Evolutionary conservation across 2,797 vertebrate species (phyloP), one percentile per base, ranked within the genome.

Genomic region (Cryptoblepharus egeriae): DNA sequence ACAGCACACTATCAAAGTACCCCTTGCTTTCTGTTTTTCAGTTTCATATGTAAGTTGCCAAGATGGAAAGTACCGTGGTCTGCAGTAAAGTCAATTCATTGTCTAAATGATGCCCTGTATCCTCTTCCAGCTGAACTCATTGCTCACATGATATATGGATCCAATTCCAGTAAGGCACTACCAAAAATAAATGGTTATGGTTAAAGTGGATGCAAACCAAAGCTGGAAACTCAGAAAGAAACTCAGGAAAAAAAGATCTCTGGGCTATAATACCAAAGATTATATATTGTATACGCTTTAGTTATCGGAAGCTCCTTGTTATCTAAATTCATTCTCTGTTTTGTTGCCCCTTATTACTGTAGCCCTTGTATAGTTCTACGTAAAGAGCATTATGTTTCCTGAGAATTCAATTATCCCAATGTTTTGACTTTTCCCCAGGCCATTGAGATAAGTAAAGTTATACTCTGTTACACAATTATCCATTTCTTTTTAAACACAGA

Each of bases 391-490:
- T 67, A 70, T 74, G 60, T 84, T 84, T 78, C 78, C 76, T 75
- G 82, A 32, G 52, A 68, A 79, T 84, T 79, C 74, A 84, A 84
- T 79, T 84, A 84, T 84, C 61, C 52, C 60, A 60, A 49, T 79
- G 70, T 73, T 79, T 77, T 84, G 76, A 84, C 68, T 84, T 79
- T 73, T 16, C 71, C 37, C 13, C 52, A 79, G 71, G 82, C 58
- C 76, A 74, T 84, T 84, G 74, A 84, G 82, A 84, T 79, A 74
- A 79, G 70, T 79, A 61, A 84, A 84, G 82, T 79, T 84, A 68
- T 74, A 79, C 63, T 58, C 82, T 73, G 70, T 84, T 79, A 74
- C 76, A 84, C 76, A 79, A 84, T 84, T 84, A 84, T 74, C 76
- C 79, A 79, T 84, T 84, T 74, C 76, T 58, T 67, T 16, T 84